phyloP scores from a whole-genome alignment of 2,888 invertebrate species.

The Drosophila mayaguana region DNA sequence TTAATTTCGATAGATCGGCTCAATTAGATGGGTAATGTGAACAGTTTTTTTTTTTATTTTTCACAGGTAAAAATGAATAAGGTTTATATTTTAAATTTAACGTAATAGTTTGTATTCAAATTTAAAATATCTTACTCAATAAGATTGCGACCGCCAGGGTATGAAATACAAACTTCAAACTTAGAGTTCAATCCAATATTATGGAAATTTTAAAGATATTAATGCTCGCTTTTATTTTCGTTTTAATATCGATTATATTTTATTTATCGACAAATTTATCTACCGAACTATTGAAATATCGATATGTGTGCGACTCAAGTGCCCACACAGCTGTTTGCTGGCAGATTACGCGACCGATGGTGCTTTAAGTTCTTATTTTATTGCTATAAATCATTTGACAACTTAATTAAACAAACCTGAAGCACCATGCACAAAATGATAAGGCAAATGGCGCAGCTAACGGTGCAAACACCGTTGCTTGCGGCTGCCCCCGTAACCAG shows the following conservation, averaged over 20 bases:
- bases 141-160: too few species aligned
- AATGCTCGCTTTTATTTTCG: background rate
- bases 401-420: slow-evolving; percentile 22
- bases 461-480: slow-evolving; percentile 48
- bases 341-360: slow-evolving; percentile 65
- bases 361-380: slow-evolving; percentile 27
- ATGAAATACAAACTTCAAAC: background rate
- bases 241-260: background rate
- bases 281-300: slow-evolving; percentile 19
- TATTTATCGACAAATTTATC: background rate
- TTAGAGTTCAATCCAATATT: background rate
- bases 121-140: background rate
- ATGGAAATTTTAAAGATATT: background rate
- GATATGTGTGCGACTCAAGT: slow-evolving; percentile 6
- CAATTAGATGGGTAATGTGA: background rate
- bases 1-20: background rate
- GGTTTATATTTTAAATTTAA: too few species aligned
- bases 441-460: slow-evolving; percentile 58
- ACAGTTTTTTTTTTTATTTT: background rate
- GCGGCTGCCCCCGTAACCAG: slow-evolving; percentile 21
- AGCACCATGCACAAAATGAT: slow-evolving; percentile 59
- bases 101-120: too few species aligned
- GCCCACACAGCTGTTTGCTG: slow-evolving; percentile 45
- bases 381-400: slow-evolving; percentile 15
- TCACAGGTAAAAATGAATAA: background rate